Conservation (phyloP, 1,140 invertebrate genomes). For the Rhagoletis pomonella region DNA sequence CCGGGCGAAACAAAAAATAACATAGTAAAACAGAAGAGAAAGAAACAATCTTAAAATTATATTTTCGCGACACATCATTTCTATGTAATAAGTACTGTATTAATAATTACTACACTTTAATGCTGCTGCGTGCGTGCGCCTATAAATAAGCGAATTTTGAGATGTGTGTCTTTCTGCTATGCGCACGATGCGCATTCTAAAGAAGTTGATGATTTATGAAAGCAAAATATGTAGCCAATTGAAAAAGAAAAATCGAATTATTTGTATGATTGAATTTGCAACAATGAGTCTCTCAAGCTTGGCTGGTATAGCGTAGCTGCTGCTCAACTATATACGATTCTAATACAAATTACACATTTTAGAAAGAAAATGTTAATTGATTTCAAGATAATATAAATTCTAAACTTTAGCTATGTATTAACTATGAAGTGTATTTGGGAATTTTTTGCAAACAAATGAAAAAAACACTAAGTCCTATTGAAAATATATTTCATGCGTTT, state of each 20-base stretch:
- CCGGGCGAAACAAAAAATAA: constrained; percentile 1
- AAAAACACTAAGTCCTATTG: too few relatives aligned
- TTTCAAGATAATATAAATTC: constrained; percentile 31
- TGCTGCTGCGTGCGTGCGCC: background rate
- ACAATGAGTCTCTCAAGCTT: background rate
- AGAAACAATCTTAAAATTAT: constrained; percentile 5
- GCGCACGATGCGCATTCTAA: background rate
- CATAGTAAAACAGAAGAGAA: background rate
- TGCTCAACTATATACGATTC: constrained; percentile 13
- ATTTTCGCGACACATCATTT: constrained; percentile 30
- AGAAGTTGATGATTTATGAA: background rate
- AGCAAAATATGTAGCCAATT: background rate
- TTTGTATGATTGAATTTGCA: constrained; percentile 14
- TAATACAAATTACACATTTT: background rate
- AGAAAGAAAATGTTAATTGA: constrained; percentile 16
- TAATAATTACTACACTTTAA: constrained; percentile 18
- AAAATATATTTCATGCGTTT: too few relatives aligned
- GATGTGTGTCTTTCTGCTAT: background rate
- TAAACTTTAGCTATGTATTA: constrained; percentile 42
- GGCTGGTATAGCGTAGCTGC: background rate
- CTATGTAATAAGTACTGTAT: background rate
- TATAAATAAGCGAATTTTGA: constrained; percentile 1
- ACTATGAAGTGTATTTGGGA: constrained; percentile 22
- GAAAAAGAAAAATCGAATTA: background rate
- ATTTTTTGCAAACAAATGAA: background rate